Percentiles rank a stretch among this genome's conserved stretches.
phyloP scores from a whole-genome alignment of 2,797 vertebrate species.

The Danio choprae region DNA sequence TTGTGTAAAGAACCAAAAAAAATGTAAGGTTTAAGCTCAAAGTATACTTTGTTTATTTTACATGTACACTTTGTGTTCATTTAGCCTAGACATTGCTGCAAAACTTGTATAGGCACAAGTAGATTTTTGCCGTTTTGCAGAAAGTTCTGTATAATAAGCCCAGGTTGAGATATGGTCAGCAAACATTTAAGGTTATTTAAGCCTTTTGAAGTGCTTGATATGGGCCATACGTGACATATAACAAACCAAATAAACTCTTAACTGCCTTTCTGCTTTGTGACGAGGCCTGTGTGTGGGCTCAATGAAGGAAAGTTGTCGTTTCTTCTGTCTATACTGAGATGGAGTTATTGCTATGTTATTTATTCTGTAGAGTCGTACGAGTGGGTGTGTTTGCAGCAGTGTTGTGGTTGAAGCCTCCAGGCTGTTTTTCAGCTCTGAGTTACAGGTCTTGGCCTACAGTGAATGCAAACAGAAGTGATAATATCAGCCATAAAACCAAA shows the following conservation, averaged over 20 bases:
- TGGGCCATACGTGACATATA: neutral
- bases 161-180: neutral
- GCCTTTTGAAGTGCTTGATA: neutral
- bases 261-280: neutral
- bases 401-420: conserved; percentile 20
- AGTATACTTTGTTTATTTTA: no score
- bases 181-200: neutral
- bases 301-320: neutral
- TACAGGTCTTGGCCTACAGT: conserved; percentile 35
- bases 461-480: conserved; percentile 50
- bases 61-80: no score
- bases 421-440: conserved; percentile 45
- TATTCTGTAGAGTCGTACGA: neutral
- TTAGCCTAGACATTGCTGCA: no score
- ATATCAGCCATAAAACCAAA: conserved; percentile 48
- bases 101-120: no score
- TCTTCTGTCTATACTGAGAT: neutral
- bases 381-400: conserved; percentile 29
- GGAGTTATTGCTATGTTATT: conserved; percentile 14
- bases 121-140: no score
- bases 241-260: neutral
- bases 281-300: neutral
- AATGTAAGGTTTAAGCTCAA: no score
- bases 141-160: no score
- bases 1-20: no score